A percentile compares a stretch with the other conserved stretches of the same genome.
phyloP scores from a whole-genome alignment of 2,113 vertebrate species.

The Morphnarchus princeps region DNA sequence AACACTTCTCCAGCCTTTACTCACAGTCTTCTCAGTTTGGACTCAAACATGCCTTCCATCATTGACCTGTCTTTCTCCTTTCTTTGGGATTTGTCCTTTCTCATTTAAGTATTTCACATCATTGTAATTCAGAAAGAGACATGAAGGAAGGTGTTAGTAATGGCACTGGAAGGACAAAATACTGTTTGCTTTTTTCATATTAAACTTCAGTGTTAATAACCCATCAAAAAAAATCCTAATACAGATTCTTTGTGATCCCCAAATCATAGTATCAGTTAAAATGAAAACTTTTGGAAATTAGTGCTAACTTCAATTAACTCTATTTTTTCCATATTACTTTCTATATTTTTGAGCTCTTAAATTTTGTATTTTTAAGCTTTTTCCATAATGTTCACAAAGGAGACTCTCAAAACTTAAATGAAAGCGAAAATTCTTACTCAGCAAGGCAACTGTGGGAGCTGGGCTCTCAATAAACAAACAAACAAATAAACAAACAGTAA shows the following conservation, averaged over 20 bases:
- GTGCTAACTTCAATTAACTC: not conserved
- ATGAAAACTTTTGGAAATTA: not conserved
- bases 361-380: not conserved
- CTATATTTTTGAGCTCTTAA: not conserved
- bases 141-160: not conserved
- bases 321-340: not conserved
- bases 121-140: not conserved
- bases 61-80: not conserved
- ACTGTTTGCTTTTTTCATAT: not conserved
- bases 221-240: rapidly evolving
- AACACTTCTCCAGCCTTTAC: not conserved
- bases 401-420: not conserved
- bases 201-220: not conserved
- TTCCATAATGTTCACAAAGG: rapidly evolving
- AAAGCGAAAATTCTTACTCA: not conserved
- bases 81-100: not conserved
- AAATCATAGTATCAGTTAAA: not conserved
- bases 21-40: not conserved
- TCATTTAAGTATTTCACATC: not conserved
- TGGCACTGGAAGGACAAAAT: not conserved
- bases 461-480: not conserved
- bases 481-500: not conserved
- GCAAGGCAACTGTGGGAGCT: not conserved
- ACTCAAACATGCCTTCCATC: not conserved
- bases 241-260: not conserved